Conservation (phyloP, 2,888 invertebrate species). For the Coleophora flavipennella region DNA sequence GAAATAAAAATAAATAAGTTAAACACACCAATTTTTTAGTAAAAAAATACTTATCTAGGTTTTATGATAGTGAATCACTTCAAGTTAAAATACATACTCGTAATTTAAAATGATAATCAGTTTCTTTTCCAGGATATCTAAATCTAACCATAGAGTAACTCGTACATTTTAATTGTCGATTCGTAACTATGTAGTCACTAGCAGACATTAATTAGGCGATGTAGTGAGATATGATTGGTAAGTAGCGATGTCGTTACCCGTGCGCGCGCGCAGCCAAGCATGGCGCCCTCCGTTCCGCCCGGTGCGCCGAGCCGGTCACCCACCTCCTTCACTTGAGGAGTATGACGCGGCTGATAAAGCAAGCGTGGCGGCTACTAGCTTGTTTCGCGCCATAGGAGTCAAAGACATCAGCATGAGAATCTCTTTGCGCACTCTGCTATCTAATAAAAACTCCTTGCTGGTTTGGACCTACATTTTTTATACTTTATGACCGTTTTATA, state of each 20-base stretch:
- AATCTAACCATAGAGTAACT: slow-evolving; percentile 5
- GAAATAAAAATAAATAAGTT: too few relatives aligned
- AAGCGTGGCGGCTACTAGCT: too few relatives aligned
- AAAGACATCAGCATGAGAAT: too few relatives aligned
- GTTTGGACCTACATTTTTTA: too few relatives aligned
- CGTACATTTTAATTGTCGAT: not conserved
- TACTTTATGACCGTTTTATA: too few relatives aligned
- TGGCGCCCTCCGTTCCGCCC: slow-evolving; percentile 24
- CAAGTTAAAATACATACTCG: slow-evolving; percentile 2
- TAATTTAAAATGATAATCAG: not conserved
- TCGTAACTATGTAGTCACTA: too few relatives aligned
- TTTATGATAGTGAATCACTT: too few relatives aligned
- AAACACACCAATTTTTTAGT: not conserved
- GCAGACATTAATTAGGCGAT: slow-evolving; percentile 10
- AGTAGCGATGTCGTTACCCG: slow-evolving; percentile 53
- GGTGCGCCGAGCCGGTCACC: slow-evolving; percentile 11
- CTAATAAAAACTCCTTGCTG: too few relatives aligned
- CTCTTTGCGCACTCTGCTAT: too few relatives aligned
- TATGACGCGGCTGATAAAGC: not conserved
- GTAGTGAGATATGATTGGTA: slow-evolving; percentile 61
- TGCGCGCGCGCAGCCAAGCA: slow-evolving; percentile 30
- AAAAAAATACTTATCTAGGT: too few relatives aligned
- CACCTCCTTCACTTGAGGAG: slow-evolving; percentile 12
- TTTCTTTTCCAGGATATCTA: too few relatives aligned
- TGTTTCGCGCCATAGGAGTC: too few relatives aligned